Evolutionary conservation across 2,888 invertebrate genomes (phyloP).

Genomic region (Ashinkailepas kermadecensis): DNA sequence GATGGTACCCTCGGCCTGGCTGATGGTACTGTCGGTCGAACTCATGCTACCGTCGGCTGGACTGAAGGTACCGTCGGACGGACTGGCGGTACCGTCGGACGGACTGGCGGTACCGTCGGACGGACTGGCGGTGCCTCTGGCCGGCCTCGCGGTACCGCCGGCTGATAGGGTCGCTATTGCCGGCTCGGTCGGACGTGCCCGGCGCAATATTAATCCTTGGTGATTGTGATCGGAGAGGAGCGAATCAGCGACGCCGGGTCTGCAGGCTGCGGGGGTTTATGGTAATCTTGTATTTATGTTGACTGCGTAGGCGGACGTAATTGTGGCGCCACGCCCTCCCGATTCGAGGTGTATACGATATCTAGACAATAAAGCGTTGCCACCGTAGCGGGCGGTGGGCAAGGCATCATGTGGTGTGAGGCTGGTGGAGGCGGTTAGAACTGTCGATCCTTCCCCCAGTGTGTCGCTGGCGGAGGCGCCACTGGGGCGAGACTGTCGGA

Average conservation of each 20-base stretch:
- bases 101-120: not conserved
- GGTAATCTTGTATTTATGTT: slow-evolving; percentile 9
- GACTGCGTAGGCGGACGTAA: not conserved
- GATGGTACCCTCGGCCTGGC: too few relatives aligned
- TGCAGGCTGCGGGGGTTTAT: not conserved
- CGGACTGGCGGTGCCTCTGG: not conserved
- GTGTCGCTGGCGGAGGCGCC: too few relatives aligned
- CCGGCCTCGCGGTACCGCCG: not conserved
- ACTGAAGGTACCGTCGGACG: not conserved
- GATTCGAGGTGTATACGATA: too few relatives aligned
- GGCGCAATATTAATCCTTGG: not conserved
- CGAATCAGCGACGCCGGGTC: not conserved
- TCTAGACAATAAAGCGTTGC: too few relatives aligned
- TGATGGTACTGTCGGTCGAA: too few relatives aligned
- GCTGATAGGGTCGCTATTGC: not conserved
- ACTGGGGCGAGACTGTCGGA: too few relatives aligned
- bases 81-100: not conserved
- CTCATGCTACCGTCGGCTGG: not conserved
- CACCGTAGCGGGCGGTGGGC: too few relatives aligned
- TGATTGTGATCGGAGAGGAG: not conserved
- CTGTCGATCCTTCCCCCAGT: too few relatives aligned
- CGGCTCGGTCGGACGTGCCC: not conserved
- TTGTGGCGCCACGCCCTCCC: too few relatives aligned
- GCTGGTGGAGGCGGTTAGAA: too few relatives aligned
- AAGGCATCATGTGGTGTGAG: too few relatives aligned